Evolutionary conservation across 1,140 invertebrate genomes (phyloP), one percentile per base, ranked within the genome.

Genomic region (Drosophila busckii): DNA sequence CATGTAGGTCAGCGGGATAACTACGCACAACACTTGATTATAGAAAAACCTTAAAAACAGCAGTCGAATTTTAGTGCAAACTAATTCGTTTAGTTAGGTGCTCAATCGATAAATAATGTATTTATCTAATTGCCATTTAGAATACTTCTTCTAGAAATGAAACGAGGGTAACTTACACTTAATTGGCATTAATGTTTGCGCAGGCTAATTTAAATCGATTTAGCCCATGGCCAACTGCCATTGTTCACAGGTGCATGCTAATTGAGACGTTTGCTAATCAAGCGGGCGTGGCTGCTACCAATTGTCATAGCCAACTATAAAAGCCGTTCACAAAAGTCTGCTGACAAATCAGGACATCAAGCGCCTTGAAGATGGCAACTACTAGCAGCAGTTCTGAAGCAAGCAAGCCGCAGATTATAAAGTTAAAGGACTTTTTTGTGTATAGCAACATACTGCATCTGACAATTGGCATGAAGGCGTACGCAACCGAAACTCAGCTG

Each of bases 191-290:
- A 50, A 55, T n/a, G n/a, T 61, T 61, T 55, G 35, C 28, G 55
- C 15, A 31, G 41, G 62, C 59, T 80, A 54, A 78, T 80, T 70
- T 65, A 80, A 68, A 80, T 68, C 67, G 62, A 78, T 49, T 68
- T 68, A 48, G n/a, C 12, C 23, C n/a, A 35, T 19, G 28, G 15
- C 41, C 71, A 78, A 80, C 63, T 80, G 73, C 32, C 52, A 26
- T 41, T 34, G 53, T 80, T 78, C 73, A 49, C 68, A 78, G 49
- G 28, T 40, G 29, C 26, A 37, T 31, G 63, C 49, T 82, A 80
- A 80, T 80, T 80, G 59, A 80, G 73, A 73, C 58, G 82, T 69
- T 54, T 53, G 13, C 23, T 35, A 76, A 66, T 76, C 55, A 68
- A 82, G 42, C 26, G 54, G 73, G 73, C 42, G 75, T 56, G 22